Base-by-base conservation (phyloP, 2,888 invertebrate species). In the Temnothorax unifasciatus region DNA sequence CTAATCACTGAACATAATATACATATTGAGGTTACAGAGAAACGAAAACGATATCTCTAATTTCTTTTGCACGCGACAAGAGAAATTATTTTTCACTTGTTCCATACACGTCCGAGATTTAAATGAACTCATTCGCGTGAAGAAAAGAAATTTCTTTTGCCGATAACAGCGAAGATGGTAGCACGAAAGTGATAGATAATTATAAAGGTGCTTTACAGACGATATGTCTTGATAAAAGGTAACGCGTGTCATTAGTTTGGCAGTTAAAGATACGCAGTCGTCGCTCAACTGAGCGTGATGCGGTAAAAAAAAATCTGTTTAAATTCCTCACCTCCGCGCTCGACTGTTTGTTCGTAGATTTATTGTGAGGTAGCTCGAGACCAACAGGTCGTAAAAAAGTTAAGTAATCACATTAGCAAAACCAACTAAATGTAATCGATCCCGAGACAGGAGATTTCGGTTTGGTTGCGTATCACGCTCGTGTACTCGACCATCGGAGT, bases 341-440 rank as follows among this genome's bases (percentile, higher is more conserved):
- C 59, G n/a, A 81, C 34, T 73, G 47, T 29, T 79, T 68, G 5
- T 5, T 47, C n/a, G 25, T 61, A 74, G 5, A 74, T 50, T 68
- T 47, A 59, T 1, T n/a, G 9, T 74, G 75, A 81, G 61, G 59
- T 81, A 81, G 74, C 59, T 74, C 38, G 38, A 59, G 59, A 77
- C n/a, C 44, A 77, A 69, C 15, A 29, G 29, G n/a, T 77, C n/a
- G n/a, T 52, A 44, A 69, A 57, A 69, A n/a, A 64, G 5, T 57
- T 44, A 61, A 38, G 15, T 47, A 59, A 74, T 47, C 13, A 74
- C 13, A 21, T 47, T 59, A n/a, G 18, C 50, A 13, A 59, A 61
- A 59, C 6, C 21, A 21, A 61, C 21, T 18, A 4, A 73, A 81
- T 21, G 2, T 15, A 81, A 47, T 34, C 44, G 41, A 71, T 34